Evolutionary conservation across 1,140 invertebrate species (phyloP).

Genomic region (Trypoxylus dichotomus): DNA sequence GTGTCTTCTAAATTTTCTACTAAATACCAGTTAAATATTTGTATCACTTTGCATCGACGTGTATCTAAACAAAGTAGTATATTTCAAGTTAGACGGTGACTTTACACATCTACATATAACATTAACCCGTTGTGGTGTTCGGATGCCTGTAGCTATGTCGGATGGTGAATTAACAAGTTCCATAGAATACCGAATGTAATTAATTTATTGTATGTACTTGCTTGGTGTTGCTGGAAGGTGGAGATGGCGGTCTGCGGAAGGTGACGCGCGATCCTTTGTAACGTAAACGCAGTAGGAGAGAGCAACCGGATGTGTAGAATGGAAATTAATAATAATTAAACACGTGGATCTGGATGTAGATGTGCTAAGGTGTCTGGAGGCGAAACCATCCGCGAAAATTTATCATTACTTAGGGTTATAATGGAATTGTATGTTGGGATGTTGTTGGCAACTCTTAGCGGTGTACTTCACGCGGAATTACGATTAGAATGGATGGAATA

Average conservation of each 20-base stretch:
- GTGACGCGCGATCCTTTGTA: neutral
- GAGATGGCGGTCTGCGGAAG: neutral
- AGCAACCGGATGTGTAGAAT: neutral
- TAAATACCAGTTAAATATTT: too few species aligned
- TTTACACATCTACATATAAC: neutral
- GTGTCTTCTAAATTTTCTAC: too few species aligned
- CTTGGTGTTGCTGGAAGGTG: neutral
- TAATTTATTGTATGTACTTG: slow-evolving; percentile 15
- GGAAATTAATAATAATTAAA: slow-evolving; percentile 24
- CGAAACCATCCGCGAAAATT: neutral
- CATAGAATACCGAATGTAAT: neutral
- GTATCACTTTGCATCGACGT: too few species aligned
- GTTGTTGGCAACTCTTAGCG: neutral
- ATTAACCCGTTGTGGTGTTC: neutral
- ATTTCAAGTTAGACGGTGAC: too few species aligned
- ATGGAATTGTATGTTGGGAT: neutral
- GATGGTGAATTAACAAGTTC: slow-evolving; percentile 5
- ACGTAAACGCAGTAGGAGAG: neutral
- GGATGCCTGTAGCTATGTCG: neutral
- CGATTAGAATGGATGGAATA: neutral
- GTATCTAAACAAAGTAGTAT: too few species aligned
- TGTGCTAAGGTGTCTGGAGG: neutral
- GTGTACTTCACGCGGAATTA: neutral
- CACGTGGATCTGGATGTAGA: neutral
- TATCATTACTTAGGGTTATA: neutral